phyloP scores from a whole-genome alignment of 2,888 invertebrate genomes.

The Labia minor region DNA sequence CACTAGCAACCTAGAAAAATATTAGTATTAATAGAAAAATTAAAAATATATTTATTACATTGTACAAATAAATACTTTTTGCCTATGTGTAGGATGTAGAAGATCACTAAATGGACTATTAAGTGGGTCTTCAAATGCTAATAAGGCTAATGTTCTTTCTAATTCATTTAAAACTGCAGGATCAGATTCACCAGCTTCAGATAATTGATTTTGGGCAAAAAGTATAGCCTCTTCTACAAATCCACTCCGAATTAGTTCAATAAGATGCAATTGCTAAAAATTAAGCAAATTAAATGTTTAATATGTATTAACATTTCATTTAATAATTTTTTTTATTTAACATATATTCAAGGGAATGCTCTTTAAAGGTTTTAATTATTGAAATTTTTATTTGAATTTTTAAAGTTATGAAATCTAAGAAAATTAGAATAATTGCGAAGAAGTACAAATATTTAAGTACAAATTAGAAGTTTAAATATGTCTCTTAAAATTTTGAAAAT shows the following conservation, averaged over 20 bases:
- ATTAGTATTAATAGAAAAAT: constrained; percentile 20
- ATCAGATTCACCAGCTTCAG: constrained; percentile 79
- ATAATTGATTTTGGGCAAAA: constrained; percentile 81
- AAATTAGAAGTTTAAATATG: too few species aligned
- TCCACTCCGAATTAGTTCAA: constrained; percentile 75
- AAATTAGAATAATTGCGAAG: too few species aligned
- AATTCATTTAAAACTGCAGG: constrained; percentile 59
- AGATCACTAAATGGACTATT: constrained; percentile 92
- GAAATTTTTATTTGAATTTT: too few species aligned
- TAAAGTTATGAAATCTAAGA: too few species aligned
- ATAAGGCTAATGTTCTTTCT: constrained; percentile 83
- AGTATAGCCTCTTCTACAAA: constrained; percentile 78
- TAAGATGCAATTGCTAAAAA: constrained; percentile 72
- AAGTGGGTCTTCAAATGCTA: constrained; percentile 94
- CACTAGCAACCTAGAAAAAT: constrained; percentile 72
- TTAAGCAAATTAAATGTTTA: constrained; percentile 20
- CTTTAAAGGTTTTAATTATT: too few species aligned
- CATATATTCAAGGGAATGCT: too few species aligned
- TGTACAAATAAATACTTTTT: constrained; percentile 51
- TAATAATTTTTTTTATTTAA: constrained; percentile 14
- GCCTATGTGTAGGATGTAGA: constrained; percentile 83
- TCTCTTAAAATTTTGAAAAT: too few species aligned
- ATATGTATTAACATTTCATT: background rate
- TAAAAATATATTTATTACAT: constrained; percentile 13
- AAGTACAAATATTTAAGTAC: too few species aligned